phyloP scores from a whole-genome alignment of 2,888 invertebrate genomes.

The Neoaliturus tenellus region DNA sequence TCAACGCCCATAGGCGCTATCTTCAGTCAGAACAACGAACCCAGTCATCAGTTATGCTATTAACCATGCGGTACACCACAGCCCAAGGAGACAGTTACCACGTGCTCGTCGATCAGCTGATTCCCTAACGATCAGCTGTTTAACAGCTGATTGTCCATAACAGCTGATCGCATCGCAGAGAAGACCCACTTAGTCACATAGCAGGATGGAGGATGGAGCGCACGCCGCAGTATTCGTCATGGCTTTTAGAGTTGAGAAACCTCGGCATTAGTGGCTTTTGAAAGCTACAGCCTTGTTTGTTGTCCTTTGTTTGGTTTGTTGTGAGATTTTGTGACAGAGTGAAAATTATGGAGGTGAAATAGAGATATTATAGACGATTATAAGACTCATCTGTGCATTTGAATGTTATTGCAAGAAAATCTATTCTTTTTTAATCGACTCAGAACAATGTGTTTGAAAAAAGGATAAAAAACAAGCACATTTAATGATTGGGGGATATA shows the following conservation, averaged over 20 bases:
- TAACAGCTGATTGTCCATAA: not conserved
- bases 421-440: too few species aligned
- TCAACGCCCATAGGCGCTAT: not conserved
- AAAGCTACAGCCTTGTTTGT: not conserved
- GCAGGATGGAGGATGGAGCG: not conserved
- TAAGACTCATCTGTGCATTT: too few species aligned
- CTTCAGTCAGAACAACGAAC: not conserved
- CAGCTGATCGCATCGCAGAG: not conserved
- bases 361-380: too few species aligned
- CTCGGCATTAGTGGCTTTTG: not conserved
- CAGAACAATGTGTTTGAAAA: too few species aligned
- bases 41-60: not conserved
- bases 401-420: too few species aligned
- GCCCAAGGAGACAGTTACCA: not conserved
- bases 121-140: not conserved
- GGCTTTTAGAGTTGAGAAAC: not conserved
- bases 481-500: too few species aligned
- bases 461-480: too few species aligned
- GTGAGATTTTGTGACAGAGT: not conserved
- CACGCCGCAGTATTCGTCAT: not conserved
- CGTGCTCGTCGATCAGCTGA: not conserved
- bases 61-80: not conserved
- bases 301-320: not conserved
- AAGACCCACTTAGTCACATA: not conserved
- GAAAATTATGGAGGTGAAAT: not conserved